phyloP scores from a whole-genome alignment of 2,113 vertebrate species.

The Formicarius rufipectus region DNA sequence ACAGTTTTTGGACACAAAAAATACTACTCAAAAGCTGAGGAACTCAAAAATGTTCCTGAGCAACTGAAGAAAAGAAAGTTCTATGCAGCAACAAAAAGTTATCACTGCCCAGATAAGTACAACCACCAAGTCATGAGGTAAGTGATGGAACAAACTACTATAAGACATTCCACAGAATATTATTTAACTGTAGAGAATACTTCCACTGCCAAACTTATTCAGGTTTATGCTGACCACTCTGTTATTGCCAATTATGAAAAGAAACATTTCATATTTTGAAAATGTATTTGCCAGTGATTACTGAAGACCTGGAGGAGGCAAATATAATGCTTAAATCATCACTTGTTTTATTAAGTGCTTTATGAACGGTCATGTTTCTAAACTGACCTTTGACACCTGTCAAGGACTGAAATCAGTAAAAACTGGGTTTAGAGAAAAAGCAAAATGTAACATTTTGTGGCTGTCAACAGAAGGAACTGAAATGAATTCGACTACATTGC shows the following conservation, averaged over 20 bases:
- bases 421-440: not conserved
- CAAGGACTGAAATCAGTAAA: not conserved
- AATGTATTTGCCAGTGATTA: not conserved
- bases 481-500: not conserved
- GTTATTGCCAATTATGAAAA: not conserved
- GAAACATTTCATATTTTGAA: not conserved
- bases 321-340: not conserved
- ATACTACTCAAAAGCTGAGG: not conserved
- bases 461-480: not conserved
- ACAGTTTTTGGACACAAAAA: not conserved
- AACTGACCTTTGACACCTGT: not conserved
- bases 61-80: not conserved
- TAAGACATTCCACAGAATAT: not conserved
- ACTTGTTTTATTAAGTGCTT: not conserved
- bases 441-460: not conserved
- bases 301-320: not conserved
- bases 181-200: not conserved
- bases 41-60: not conserved
- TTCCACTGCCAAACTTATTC: not conserved
- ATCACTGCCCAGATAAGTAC: not conserved
- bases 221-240: not conserved
- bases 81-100: not conserved
- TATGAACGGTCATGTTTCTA: not conserved
- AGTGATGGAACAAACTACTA: not conserved
- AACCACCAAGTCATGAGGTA: not conserved